A percentile compares a stretch with the other conserved stretches of the same genome.
Conservation (phyloP, 2,113 vertebrate genomes). For the Eptesicus fuscus region DNA sequence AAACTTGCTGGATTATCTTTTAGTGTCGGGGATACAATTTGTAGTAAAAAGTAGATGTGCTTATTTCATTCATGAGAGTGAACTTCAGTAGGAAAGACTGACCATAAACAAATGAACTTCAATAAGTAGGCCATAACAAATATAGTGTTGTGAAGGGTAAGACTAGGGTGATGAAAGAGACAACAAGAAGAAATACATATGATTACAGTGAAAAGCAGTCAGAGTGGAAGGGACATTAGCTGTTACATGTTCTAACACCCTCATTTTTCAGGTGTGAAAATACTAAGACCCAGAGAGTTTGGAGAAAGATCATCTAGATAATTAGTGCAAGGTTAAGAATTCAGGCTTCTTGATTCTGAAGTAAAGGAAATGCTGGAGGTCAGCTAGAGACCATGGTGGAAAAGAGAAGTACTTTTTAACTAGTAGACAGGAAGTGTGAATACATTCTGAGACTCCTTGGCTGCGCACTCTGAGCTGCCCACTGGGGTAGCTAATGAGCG, state of each 20-base stretch:
- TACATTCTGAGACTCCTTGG: not conserved
- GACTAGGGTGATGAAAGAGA: not conserved
- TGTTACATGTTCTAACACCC: not conserved
- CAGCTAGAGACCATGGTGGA: not conserved
- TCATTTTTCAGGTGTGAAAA: not conserved
- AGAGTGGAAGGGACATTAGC: not conserved
- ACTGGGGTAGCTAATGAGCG: not conserved
- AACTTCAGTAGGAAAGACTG: not conserved
- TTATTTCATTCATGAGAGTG: not conserved
- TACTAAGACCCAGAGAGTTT: not conserved
- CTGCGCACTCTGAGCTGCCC: not conserved
- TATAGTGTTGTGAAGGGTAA: not conserved
- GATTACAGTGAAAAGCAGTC: not conserved
- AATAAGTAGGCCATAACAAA: not conserved
- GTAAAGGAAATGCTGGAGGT: not conserved
- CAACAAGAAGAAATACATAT: not conserved
- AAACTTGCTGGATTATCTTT: not conserved
- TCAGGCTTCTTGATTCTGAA: not conserved
- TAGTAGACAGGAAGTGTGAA: not conserved
- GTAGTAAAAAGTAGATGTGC: not conserved
- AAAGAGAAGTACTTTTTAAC: not conserved
- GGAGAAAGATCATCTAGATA: not conserved
- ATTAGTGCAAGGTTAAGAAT: not conserved
- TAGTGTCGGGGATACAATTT: not conserved
- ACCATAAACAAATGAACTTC: no score